Base-by-base conservation (phyloP, 2,113 vertebrate species). In the Sylvia atricapilla region DNA sequence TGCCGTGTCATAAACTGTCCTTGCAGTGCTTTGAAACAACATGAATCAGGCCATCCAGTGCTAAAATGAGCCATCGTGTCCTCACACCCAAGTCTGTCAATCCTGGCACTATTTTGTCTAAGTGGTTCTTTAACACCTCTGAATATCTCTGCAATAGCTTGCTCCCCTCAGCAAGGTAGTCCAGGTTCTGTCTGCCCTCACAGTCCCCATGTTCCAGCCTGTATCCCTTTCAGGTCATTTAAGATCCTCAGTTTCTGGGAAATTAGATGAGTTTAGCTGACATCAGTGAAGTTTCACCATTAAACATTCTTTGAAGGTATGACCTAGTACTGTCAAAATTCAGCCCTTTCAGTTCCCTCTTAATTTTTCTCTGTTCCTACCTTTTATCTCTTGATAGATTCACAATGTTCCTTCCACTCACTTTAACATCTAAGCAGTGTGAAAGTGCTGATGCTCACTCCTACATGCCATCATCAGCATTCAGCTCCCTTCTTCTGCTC, bases 401-500 rank as follows among this genome's bases (percentile, higher is more conserved):
- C 91, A 77, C 68, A 43, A 25, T 83, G 94, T 95, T 95, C 78
- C 53, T 91, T 95, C 78, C 78, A 90, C 50, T 93, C 78, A 81
- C 77, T 94, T 91, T 82, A 94, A 91, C 76, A 88, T 93, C 92
- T 93, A 88, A 96, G 76, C 90, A 81, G 88, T 95, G 93, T 96
- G 94, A 96, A 96, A 94, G 85, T 78, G 83, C 88, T 96, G 92
- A 94, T 23, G 52, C 86, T 93, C 20, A 95, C 95, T 96, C 95
- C 93, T 90, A 96, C 96, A 50, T 69, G 73, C 72, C 75, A 0
- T 83, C 87, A 97, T 44, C 93, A 93, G 73, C 55, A 95, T 93
- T 95, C 86, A 91, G 33, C 76, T 91, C 64, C 56, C 63, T 94
- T 86, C 55, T 91, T 95, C 82, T 93, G 75, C 63, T 86, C 59